A percentile compares a stretch with the other conserved stretches of the same genome.
phyloP scores from a whole-genome alignment of 2,888 invertebrate species.

The Corythucha ciliata region DNA sequence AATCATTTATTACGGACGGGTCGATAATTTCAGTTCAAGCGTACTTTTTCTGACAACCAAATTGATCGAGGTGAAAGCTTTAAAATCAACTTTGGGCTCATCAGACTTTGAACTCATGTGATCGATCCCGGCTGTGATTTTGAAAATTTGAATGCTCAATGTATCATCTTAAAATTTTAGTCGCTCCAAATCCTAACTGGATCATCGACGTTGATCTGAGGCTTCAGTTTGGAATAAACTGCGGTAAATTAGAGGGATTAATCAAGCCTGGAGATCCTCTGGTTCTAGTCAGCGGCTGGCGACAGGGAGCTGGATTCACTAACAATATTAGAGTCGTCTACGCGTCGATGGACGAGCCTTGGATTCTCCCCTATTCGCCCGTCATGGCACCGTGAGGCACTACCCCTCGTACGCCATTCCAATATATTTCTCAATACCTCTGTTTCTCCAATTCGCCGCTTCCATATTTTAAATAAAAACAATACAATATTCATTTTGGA shows the following conservation, averaged over 20 bases:
- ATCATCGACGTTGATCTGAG: conserved; percentile 51
- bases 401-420: too few relatives aligned
- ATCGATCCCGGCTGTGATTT: neutral
- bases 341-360: conserved; percentile 37
- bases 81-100: too few relatives aligned
- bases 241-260: conserved; percentile 54
- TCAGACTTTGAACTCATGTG: neutral
- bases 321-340: conserved; percentile 59
- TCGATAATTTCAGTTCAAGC: neutral
- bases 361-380: conserved; percentile 30
- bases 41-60: neutral
- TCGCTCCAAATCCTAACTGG: conserved; percentile 47
- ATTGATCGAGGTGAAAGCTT: too few relatives aligned
- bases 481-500: too few relatives aligned
- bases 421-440: too few relatives aligned
- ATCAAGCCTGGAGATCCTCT: conserved; percentile 59
- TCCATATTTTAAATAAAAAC: too few relatives aligned
- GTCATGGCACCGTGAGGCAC: conserved; percentile 18
- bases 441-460: too few relatives aligned
- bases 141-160: neutral
- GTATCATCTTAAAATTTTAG: conserved; percentile 35
- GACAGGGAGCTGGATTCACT: conserved; percentile 56
- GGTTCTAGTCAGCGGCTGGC: conserved; percentile 62
- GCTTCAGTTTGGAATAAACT: conserved; percentile 50
- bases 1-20: neutral